phyloP scores from a whole-genome alignment of 2,113 vertebrate species.

The Corythoichthys haematopterus region DNA sequence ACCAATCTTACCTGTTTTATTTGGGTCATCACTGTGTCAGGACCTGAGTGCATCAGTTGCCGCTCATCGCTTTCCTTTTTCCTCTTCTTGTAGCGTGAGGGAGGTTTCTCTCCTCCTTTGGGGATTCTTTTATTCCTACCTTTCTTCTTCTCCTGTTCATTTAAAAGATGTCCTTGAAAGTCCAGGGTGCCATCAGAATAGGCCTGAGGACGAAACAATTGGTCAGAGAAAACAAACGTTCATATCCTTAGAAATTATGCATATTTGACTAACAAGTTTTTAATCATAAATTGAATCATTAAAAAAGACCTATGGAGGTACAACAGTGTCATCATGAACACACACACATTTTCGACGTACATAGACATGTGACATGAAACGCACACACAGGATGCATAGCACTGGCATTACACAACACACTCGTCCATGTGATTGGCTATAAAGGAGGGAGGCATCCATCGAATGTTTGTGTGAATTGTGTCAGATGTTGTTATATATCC shows the following conservation, averaged over 20 bases:
- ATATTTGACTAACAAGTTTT: conserved; percentile 11
- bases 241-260: neutral
- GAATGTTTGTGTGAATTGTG: too few species aligned
- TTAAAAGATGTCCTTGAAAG: conserved; percentile 75
- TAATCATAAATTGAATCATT: conserved; percentile 34
- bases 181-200: conserved; percentile 77
- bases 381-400: too few species aligned
- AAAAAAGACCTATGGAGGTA: neutral
- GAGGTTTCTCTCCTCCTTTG: conserved; percentile 83
- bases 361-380: too few species aligned
- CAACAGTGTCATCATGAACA: too few species aligned
- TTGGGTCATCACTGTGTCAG: conserved; percentile 80
- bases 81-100: conserved; percentile 89
- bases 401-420: too few species aligned
- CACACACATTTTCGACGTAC: too few species aligned
- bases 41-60: conserved; percentile 72
- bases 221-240: neutral
- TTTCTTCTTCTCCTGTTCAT: conserved; percentile 85
- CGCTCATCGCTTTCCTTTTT: conserved; percentile 93
- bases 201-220: conserved; percentile 60
- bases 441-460: too few species aligned
- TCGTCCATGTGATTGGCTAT: too few species aligned
- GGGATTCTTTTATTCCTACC: conserved; percentile 85
- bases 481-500: too few species aligned
- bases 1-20: conserved; percentile 81